Conservation (phyloP, 2,888 invertebrate species). For the Cryptocephalus primarius region DNA sequence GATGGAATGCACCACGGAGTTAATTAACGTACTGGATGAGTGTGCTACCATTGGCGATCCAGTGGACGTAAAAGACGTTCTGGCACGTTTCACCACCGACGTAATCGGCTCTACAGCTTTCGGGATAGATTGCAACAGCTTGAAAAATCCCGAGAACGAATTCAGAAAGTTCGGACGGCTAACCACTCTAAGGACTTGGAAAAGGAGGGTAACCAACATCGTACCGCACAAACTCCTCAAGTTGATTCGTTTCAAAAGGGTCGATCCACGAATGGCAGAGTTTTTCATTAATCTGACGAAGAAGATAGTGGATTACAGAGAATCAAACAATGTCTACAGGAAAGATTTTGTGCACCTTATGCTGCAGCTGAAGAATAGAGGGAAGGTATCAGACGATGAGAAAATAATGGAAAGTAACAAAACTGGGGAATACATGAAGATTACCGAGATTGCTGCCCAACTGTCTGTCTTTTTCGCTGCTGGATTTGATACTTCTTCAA, state of each 20-base stretch:
- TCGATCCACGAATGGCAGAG: no score
- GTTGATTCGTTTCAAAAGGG: no score
- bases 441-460: slow-evolving; percentile 6
- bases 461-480: slow-evolving; percentile 17
- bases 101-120: slow-evolving; percentile 47
- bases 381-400: neutral
- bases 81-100: slow-evolving; percentile 45
- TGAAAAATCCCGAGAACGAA: slow-evolving; percentile 40
- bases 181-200: no score
- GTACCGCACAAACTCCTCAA: no score
- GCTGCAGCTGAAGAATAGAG: neutral
- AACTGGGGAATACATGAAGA: neutral
- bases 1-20: slow-evolving; percentile 34
- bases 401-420: neutral
- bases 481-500: slow-evolving; percentile 18
- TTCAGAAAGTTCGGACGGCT: slow-evolving; percentile 28
- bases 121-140: slow-evolving; percentile 45
- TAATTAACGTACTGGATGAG: slow-evolving; percentile 10
- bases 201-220: no score
- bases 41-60: slow-evolving; percentile 6
- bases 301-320: neutral
- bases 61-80: slow-evolving; percentile 33
- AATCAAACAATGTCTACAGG: neutral
- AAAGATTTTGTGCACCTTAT: neutral
- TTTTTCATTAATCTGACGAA: no score